These are phyloP conservation scores for Euleptes europaea DNA, from an alignment of 2,113 vertebrate genomes.

Conservation along the genomic window DNA sequence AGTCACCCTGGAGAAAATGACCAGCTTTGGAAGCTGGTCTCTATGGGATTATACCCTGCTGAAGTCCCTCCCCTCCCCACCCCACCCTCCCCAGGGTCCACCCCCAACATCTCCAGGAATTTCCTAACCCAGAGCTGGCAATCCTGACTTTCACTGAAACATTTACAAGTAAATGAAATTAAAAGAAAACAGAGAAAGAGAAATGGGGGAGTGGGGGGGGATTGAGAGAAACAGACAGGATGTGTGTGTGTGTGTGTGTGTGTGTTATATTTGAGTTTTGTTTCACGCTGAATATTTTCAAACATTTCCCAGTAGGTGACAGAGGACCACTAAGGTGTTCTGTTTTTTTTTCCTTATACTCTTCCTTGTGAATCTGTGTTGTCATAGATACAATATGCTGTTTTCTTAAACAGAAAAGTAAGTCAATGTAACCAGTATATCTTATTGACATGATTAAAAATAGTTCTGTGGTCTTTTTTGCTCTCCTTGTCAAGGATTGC, in stretches of 20 bases:
- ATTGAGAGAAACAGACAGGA: too few species aligned
- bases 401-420: constrained; percentile 25
- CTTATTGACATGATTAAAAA: constrained; percentile 17
- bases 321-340: not conserved
- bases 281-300: not conserved
- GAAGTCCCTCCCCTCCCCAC: too few species aligned
- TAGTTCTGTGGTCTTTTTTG: not conserved
- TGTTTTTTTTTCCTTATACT: not conserved
- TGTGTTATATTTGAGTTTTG: not conserved
- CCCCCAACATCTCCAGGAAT: too few species aligned
- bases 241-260: too few species aligned
- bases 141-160: too few species aligned
- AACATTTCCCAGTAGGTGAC: not conserved
- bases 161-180: not conserved
- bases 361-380: not conserved
- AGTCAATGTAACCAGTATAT: not conserved
- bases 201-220: too few species aligned
- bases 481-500: not conserved
- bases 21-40: too few species aligned
- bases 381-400: not conserved
- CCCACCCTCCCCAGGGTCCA: too few species aligned
- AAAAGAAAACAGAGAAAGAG: too few species aligned
- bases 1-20: too few species aligned
- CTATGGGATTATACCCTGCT: too few species aligned
- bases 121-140: too few species aligned